Conservation (phyloP, 2,113 vertebrate genomes). For the Eonycteris spelaea region DNA sequence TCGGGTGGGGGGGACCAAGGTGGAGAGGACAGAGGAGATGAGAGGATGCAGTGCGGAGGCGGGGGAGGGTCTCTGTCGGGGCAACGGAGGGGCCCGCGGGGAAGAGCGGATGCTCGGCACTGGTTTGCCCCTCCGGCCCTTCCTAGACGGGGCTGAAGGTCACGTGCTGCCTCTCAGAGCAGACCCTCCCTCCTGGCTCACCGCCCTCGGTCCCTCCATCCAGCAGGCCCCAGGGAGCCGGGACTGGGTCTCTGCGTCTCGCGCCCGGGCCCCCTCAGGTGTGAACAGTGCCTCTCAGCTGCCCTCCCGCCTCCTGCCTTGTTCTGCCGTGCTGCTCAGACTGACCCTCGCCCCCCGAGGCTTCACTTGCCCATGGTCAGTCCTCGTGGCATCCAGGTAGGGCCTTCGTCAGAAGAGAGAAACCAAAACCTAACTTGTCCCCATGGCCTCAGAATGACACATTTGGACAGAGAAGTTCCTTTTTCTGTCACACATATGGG, state of each 20-base stretch:
- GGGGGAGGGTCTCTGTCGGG: too few species aligned
- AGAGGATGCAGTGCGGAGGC: too few species aligned
- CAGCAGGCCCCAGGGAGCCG: background rate
- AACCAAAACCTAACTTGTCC: background rate
- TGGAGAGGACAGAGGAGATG: too few species aligned
- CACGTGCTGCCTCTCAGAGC: background rate
- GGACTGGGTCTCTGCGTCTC: too few species aligned
- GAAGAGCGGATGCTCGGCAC: too few species aligned
- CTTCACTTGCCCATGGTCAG: too few species aligned
- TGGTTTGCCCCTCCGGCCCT: too few species aligned
- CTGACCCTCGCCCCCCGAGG: background rate
- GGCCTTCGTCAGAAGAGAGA: background rate
- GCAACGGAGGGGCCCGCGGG: too few species aligned
- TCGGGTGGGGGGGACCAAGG: too few species aligned
- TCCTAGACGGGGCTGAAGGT: background rate
- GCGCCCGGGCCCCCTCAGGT: too few species aligned
- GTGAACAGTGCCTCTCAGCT: background rate
- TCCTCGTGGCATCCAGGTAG: background rate
- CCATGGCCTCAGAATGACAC: background rate
- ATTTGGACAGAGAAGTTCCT: background rate
- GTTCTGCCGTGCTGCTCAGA: background rate
- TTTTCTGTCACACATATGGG: too few species aligned
- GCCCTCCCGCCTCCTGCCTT: background rate
- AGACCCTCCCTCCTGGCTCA: fast-evolving
- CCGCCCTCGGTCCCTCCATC: background rate